Evolutionary conservation across 1,140 invertebrate species (phyloP).

Genomic region (Pygmarrhopalites habei): DNA sequence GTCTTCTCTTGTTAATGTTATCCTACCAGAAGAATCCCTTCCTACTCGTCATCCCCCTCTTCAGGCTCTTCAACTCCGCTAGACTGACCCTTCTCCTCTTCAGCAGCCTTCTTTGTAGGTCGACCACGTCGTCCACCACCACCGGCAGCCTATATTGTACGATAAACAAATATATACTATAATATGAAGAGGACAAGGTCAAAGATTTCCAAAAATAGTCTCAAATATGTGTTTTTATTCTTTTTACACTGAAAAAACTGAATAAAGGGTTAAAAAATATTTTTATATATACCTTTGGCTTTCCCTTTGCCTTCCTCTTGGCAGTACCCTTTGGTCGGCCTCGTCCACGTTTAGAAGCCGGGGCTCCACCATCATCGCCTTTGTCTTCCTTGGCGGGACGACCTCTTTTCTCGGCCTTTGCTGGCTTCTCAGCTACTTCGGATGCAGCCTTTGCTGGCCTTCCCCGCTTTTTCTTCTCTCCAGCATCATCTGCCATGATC

Average conservation of each 20-base stretch:
- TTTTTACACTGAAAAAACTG: background rate
- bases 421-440: conserved; percentile 13
- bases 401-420: conserved; percentile 27
- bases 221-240: conserved; percentile 6
- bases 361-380: conserved; percentile 9
- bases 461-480: conserved; percentile 21
- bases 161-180: background rate
- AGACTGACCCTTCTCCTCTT: conserved; percentile 29
- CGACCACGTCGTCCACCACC: conserved; percentile 21
- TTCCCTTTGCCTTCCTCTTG: conserved; percentile 27
- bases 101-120: conserved; percentile 21
- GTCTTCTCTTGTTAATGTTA: no score
- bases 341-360: conserved; percentile 24
- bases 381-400: conserved; percentile 6
- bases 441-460: conserved; percentile 10
- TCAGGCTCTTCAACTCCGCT: conserved; percentile 25
- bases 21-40: no score
- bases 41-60: conserved; percentile 16
- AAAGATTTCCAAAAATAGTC: background rate
- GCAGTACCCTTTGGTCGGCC: conserved; percentile 26
- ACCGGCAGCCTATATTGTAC: background rate
- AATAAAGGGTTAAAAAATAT: no score
- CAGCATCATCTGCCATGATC: conserved; percentile 32
- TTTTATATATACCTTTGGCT: conserved; percentile 22
- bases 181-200: background rate